These are phyloP conservation scores for Zosterops pallidus DNA, from an alignment of 2,113 vertebrate species.

Conservation along the genomic window DNA sequence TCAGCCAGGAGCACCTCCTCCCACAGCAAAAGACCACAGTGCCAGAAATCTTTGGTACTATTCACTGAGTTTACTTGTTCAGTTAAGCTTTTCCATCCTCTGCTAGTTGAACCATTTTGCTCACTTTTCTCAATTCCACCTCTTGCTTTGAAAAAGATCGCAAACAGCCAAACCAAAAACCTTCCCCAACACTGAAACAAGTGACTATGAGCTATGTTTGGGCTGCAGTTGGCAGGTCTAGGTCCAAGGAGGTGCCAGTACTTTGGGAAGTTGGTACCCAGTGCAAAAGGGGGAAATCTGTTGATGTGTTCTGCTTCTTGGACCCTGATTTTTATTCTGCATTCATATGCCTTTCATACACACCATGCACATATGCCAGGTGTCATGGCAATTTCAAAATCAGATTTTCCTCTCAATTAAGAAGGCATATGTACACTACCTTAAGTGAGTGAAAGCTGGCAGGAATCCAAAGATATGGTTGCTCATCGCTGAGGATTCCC, in stretches of 20 bases:
- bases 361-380: neutral
- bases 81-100: neutral
- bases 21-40: neutral
- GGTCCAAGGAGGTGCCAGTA: neutral
- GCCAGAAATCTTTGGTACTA: neutral
- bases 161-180: neutral
- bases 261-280: neutral
- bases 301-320: neutral
- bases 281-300: neutral
- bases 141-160: neutral
- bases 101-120: neutral
- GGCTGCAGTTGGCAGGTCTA: neutral
- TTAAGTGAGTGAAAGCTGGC: neutral
- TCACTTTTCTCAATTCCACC: neutral
- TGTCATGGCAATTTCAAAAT: neutral
- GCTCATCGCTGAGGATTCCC: neutral
- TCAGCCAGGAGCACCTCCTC: neutral
- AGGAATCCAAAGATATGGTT: neutral
- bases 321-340: neutral
- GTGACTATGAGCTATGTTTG: neutral
- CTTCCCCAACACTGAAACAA: neutral
- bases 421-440: neutral
- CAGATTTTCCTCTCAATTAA: neutral
- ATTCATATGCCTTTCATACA: neutral
- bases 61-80: fast-evolving